Base-by-base conservation (phyloP, 2,888 invertebrate genomes). In the Rotaria socialis region DNA sequence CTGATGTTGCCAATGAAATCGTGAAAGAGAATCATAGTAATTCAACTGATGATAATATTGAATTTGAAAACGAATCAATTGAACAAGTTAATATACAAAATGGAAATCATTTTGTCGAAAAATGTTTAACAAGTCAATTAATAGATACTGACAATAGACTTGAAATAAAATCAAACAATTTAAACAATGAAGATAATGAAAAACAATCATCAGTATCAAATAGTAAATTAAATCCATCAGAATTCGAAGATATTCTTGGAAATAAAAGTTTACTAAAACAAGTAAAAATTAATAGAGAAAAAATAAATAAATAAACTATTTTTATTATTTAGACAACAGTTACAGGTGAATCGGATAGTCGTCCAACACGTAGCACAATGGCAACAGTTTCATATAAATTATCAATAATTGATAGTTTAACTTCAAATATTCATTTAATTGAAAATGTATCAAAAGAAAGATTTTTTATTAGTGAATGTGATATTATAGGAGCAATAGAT, bases 181-280 rank as follows among this genome's bases (percentile, higher is more conserved):
- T 24, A 24, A 56, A 24, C 24, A 24, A 56, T 24, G 7, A 24
- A 67, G 35, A 67, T 14, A 16, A 52, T 11, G 47, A 47, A 47
- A 11, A 47, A 10, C 11, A 52, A 16, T 16, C 67, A 67, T 67
- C 35, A 67, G 14, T 35, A 35, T 41, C 35, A 35, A 67, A 35
- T 35, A 67, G 14, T 67, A 35, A 35, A 35, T 4, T 2, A 16
- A 67, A 14, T 16, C 10, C 35, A 67, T 16, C 67, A 6, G 80
- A 47, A 47, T 47, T 22, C 0, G 47, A 80, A 47, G 80, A 80
- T 47, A 80, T 80, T 47, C 80, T 80, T 80, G 47, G 80, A 47
- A 80, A 80, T 80, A 80, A 80, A 80, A 47, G 47, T 43, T 47
- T 80, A 47, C 24, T 80, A n/a, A 80, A 80, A 80, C 24, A 80